phyloP scores from a whole-genome alignment of 2,888 invertebrate genomes.

The Aspidiotus destructor region DNA sequence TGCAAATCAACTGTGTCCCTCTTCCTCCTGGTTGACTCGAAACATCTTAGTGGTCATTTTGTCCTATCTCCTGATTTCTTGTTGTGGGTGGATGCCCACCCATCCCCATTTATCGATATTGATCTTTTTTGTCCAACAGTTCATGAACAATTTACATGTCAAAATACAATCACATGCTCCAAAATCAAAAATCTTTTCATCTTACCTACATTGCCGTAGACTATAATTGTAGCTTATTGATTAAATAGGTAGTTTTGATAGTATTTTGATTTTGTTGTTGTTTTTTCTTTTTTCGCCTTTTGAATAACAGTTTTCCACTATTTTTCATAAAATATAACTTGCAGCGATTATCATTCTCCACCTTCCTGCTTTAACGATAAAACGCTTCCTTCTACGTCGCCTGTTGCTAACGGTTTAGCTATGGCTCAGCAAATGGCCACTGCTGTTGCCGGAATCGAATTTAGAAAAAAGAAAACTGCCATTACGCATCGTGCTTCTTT shows the following conservation, averaged over 20 bases:
- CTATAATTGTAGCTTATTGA: no score
- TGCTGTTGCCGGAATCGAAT: conserved; percentile 58
- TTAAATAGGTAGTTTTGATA: not conserved
- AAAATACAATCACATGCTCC: no score
- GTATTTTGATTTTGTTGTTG: not conserved
- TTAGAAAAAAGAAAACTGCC: conserved; percentile 41
- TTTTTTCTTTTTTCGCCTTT: conserved; percentile 5
- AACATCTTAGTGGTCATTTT: no score
- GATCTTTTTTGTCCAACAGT: no score
- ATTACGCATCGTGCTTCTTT: conserved; percentile 52
- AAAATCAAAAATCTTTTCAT: no score
- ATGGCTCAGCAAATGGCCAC: conserved; percentile 62
- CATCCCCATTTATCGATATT: no score
- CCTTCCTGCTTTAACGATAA: conserved; percentile 25
- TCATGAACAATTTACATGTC: no score
- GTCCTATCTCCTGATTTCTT: no score
- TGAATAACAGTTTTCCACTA: conserved; percentile 8
- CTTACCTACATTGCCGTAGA: no score
- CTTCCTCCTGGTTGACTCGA: no score
- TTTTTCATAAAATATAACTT: conserved; percentile 1
- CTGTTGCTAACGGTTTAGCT: conserved; percentile 44
- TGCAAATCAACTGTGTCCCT: no score
- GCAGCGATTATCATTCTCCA: conserved; percentile 29
- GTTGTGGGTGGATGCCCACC: no score
- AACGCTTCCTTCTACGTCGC: conserved; percentile 22